Conservation (phyloP, 2,113 vertebrate species). For the Speoplatyrhinus poulsoni region DNA sequence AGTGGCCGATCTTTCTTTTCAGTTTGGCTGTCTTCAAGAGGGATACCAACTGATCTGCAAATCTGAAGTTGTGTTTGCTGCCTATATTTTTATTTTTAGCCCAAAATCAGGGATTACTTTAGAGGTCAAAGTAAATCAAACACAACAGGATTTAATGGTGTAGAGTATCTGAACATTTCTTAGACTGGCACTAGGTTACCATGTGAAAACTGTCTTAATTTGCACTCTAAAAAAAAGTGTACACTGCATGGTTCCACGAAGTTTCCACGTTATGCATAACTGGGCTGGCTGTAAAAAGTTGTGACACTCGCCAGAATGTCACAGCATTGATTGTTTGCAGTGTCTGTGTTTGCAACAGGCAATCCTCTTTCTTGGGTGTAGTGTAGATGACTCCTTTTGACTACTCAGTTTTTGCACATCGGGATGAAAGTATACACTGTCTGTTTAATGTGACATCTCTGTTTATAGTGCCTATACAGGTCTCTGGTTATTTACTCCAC, state of each 20-base stretch:
- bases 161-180: neutral
- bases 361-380: neutral
- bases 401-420: neutral
- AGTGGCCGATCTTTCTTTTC: no score
- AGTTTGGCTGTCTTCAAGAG: no score
- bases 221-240: no score
- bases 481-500: conserved; percentile 21
- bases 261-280: no score
- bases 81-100: neutral
- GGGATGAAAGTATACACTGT: conserved; percentile 14
- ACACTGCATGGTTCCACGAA: no score
- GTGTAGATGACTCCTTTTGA: no score
- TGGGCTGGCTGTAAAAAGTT: no score
- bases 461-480: conserved; percentile 14
- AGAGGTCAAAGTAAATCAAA: neutral
- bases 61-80: neutral
- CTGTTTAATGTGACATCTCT: conserved; percentile 10
- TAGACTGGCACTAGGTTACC: neutral
- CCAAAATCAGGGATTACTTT: conserved; percentile 8
- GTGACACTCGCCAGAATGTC: no score
- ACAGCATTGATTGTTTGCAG: conserved; percentile 9
- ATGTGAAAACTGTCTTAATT: no score
- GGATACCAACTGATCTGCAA: no score
- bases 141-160: neutral
- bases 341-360: conserved; percentile 13